Percentiles rank a stretch among this genome's conserved stretches.
Evolutionary conservation across 2,797 vertebrate genomes (phyloP).

Genomic region (Pangasius larnaudii): DNA sequence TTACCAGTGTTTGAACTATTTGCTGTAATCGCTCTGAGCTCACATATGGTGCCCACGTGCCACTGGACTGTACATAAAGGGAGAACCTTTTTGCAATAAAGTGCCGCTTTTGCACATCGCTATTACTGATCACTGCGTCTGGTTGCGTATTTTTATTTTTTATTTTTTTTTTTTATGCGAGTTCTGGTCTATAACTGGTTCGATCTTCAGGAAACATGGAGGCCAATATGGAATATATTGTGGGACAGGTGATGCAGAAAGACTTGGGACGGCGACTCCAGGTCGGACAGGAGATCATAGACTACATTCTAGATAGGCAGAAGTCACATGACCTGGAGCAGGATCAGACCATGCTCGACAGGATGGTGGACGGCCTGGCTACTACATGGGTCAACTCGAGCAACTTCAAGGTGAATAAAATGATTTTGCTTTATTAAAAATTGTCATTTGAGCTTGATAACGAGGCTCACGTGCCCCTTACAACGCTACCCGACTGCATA

Average conservation of each 20-base stretch:
- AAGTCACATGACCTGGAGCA: slow-evolving; percentile 87
- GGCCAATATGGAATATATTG: slow-evolving; percentile 85
- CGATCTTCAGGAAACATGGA: slow-evolving; percentile 72
- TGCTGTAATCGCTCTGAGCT: slow-evolving; percentile 33
- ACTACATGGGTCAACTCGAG: slow-evolving; percentile 96
- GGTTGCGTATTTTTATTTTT: too few relatives aligned
- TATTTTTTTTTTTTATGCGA: slow-evolving; percentile 26
- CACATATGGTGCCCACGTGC: slow-evolving; percentile 77
- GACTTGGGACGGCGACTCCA: slow-evolving; percentile 91
- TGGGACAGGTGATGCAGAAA: slow-evolving; percentile 90
- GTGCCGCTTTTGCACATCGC: slow-evolving; percentile 42
- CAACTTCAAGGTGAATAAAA: slow-evolving; percentile 89
- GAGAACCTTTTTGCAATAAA: slow-evolving; percentile 62
- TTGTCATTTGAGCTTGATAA: neutral
- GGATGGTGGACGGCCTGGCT: slow-evolving; percentile 90
- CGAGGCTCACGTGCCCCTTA: neutral
- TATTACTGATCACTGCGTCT: slow-evolving; percentile 46
- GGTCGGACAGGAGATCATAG: slow-evolving; percentile 89
- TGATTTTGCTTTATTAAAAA: neutral
- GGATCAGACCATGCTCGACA: slow-evolving; percentile 91
- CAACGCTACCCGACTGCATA: neutral
- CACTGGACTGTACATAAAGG: slow-evolving; percentile 69
- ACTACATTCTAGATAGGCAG: slow-evolving; percentile 86
- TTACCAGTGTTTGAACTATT: slow-evolving; percentile 19
- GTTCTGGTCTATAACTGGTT: slow-evolving; percentile 14